Evolutionary conservation across 2,888 invertebrate species (phyloP).

Genomic region (Linhomoeus sp.): DNA sequence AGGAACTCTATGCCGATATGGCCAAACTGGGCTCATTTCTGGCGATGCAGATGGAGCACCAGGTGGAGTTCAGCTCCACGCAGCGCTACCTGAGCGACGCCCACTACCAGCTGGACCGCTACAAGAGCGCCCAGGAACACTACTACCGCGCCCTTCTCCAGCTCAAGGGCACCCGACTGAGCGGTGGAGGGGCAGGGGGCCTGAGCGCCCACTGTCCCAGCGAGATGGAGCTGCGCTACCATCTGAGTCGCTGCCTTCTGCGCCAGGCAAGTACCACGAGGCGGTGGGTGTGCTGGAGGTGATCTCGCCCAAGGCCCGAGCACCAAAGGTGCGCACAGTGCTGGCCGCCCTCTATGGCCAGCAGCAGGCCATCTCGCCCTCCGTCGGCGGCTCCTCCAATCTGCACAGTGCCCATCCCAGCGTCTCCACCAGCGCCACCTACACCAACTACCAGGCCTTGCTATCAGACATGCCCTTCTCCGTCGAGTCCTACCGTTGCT

Average conservation of each 20-base stretch:
- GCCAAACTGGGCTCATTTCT: background rate
- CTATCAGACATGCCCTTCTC: too few species aligned
- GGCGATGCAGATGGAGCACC: background rate
- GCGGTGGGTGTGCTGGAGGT: slow-evolving; percentile 5
- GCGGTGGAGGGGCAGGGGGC: background rate
- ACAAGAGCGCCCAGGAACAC: background rate
- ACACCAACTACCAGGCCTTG: too few species aligned
- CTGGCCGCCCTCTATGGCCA: slow-evolving; percentile 3
- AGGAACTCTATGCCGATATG: background rate
- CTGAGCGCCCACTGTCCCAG: background rate
- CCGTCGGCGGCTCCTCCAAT: too few species aligned
- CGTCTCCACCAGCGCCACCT: too few species aligned
- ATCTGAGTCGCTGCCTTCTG: background rate
- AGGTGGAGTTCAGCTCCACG: background rate
- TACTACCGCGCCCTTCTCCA: background rate
- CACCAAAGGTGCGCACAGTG: slow-evolving; percentile 4
- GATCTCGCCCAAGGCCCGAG: background rate
- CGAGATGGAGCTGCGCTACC: slow-evolving; percentile 2
- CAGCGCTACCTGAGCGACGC: slow-evolving; percentile 1
- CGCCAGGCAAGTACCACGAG: slow-evolving; percentile 4
- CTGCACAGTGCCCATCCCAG: too few species aligned
- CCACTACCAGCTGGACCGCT: background rate
- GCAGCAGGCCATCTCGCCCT: background rate
- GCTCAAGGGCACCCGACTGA: too few species aligned
- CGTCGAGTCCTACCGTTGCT: too few species aligned